Evolutionary conservation across 2,113 vertebrate species (phyloP).

Genomic region (Picathartes gymnocephalus): DNA sequence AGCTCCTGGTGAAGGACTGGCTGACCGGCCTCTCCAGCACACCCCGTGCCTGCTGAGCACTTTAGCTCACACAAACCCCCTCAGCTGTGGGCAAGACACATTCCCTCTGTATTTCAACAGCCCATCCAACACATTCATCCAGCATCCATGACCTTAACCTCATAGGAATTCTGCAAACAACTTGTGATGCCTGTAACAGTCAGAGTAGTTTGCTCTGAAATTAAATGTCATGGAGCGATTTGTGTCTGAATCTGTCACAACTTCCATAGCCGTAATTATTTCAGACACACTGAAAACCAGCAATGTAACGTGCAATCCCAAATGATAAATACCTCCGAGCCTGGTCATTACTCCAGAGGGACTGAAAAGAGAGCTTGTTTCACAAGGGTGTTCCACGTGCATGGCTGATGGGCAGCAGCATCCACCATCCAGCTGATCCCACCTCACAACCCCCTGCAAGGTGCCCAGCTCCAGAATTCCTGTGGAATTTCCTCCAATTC

Average conservation of each 20-base stretch:
- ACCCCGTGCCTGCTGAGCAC: neutral
- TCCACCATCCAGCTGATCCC: neutral
- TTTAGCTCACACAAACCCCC: neutral
- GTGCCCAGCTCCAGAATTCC: neutral
- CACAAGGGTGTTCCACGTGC: neutral
- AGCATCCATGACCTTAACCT: neutral
- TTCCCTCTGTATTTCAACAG: neutral
- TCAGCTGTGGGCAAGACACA: rapidly evolving
- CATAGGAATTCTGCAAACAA: neutral
- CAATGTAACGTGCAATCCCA: neutral
- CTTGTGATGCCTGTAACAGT: conserved; percentile 13
- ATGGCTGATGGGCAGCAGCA: neutral
- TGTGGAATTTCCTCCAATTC: neutral
- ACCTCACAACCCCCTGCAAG: rapidly evolving
- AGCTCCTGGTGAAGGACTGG: neutral
- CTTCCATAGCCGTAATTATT: conserved; percentile 17
- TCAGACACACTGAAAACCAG: conserved; percentile 3
- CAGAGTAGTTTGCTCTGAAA: conserved; percentile 25
- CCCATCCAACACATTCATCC: neutral
- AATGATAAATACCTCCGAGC: neutral
- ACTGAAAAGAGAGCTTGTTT: neutral
- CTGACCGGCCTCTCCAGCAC: neutral
- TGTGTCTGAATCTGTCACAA: neutral
- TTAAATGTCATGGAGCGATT: conserved; percentile 18
- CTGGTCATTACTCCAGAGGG: neutral